Conservation (phyloP, 2,888 invertebrate genomes). For the Sarcophaga variegata region DNA sequence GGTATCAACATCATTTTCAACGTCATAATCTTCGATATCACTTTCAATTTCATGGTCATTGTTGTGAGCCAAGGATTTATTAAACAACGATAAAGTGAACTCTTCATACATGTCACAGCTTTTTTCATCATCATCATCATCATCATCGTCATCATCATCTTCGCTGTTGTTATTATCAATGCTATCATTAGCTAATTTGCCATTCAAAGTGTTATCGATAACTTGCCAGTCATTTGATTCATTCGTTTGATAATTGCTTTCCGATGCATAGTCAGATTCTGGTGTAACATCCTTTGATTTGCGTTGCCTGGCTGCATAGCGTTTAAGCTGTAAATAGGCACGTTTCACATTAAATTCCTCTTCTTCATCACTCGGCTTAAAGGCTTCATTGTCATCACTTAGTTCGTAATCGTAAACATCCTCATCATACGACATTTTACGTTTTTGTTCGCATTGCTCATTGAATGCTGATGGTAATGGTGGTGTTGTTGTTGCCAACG, state of each 20-base stretch:
- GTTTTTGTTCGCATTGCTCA: constrained; percentile 58
- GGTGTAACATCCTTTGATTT: constrained; percentile 76
- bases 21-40: constrained; percentile 51
- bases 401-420: constrained; percentile 77
- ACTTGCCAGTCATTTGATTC: constrained; percentile 70
- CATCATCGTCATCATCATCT: constrained; percentile 34
- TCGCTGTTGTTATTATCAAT: constrained; percentile 26
- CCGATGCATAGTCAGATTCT: constrained; percentile 81
- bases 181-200: constrained; percentile 33
- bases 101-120: constrained; percentile 58
- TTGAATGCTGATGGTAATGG: background rate
- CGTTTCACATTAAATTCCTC: constrained; percentile 60
- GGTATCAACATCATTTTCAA: constrained; percentile 50
- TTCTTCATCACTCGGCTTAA: constrained; percentile 60
- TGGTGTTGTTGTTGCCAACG: background rate
- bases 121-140: constrained; percentile 44
- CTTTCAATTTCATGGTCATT: constrained; percentile 24
- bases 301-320: constrained; percentile 54
- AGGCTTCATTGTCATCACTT: constrained; percentile 66
- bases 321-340: constrained; percentile 57
- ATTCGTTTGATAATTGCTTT: constrained; percentile 74
- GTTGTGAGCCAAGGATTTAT: constrained; percentile 30
- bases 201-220: constrained; percentile 58
- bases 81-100: constrained; percentile 69
- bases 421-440: constrained; percentile 78